Evolutionary conservation across 2,888 invertebrate genomes (phyloP).

Genomic region (Mesorhabditis spiculigera): DNA sequence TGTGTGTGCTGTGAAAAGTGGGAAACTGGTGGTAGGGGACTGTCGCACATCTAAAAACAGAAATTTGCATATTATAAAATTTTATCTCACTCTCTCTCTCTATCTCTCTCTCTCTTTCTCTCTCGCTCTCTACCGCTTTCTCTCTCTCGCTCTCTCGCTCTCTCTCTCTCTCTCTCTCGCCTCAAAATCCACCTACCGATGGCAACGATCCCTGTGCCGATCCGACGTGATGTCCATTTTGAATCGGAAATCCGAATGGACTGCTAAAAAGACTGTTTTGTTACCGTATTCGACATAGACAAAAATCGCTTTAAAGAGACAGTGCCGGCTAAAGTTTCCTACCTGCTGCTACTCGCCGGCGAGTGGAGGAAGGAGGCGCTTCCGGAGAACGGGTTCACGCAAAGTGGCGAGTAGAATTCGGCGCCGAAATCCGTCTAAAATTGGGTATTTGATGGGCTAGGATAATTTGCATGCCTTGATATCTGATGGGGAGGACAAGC

Average conservation of each 20-base stretch:
- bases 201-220: slow-evolving; percentile 3
- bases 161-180: background rate
- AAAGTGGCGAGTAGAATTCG: slow-evolving; percentile 6
- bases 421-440: background rate
- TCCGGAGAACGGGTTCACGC: slow-evolving; percentile 16
- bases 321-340: background rate
- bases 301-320: too few relatives aligned
- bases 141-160: background rate
- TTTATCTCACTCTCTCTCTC: too few relatives aligned
- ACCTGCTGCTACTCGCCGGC: slow-evolving; percentile 20
- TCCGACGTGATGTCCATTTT: background rate
- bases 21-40: slow-evolving; percentile 28
- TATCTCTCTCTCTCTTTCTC: too few relatives aligned
- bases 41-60: background rate
- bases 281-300: too few relatives aligned
- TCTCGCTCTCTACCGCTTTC: too few relatives aligned
- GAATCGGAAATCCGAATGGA: background rate
- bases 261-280: background rate
- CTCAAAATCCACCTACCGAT: background rate
- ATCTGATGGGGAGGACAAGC: slow-evolving; percentile 34
- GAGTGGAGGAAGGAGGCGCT: slow-evolving; percentile 23
- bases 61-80: too few relatives aligned
- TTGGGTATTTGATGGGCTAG: background rate
- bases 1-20: slow-evolving; percentile 30
- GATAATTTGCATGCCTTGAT: too few relatives aligned